Evolutionary conservation across 2,113 vertebrate species (phyloP), one percentile per base, ranked within the genome.

Genomic region (Elgaria multicarinata): DNA sequence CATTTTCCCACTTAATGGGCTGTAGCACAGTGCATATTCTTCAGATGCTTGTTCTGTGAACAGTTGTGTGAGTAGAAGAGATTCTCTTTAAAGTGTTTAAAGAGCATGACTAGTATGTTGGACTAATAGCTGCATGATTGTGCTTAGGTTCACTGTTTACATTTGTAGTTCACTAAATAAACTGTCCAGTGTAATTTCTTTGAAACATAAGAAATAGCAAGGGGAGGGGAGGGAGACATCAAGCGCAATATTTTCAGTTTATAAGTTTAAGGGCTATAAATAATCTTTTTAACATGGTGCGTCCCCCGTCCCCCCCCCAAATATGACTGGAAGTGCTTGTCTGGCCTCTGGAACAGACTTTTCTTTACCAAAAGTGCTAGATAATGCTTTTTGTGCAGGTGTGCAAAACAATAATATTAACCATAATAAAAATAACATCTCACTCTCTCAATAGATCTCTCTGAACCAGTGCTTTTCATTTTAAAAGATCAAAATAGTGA

Each of bases 341-440:
- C 94, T 92, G 93, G 94, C 91, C 93, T 94, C 93, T 72, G 78
- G 67, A 89, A 85, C 88, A 94, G 93, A 96, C 89, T 90, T 95
- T 92, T 93, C 93, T 94, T 93, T 94, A 94, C 90, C 91, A 88
- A 97, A 97, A 97, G 97, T 97, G 96, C 97, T 95, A 95, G 93
- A 88, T 97, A 96, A 95, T 91, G 85, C 96, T 94, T 89, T 96
- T 94, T 96, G 95, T 96, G 96, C 96, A 96, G 96, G 94, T 97
- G 97, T 97, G 97, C 96, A 97, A 97, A 97, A 96, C 93, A 96
- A 97, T 93, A 95, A 96, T 53, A 92, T 93, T 95, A 96, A 96
- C 96, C 95, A 96, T 97, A 95, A 97, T 91, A 96, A 97, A 97
- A 97, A 97, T 97, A 96, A 97, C 96, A 94, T 96, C 95, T 96